Evolutionary conservation across 2,113 vertebrate species (phyloP), one percentile per base, ranked within the genome.

Genomic region (Sinocyclocheilus rhinocerous): DNA sequence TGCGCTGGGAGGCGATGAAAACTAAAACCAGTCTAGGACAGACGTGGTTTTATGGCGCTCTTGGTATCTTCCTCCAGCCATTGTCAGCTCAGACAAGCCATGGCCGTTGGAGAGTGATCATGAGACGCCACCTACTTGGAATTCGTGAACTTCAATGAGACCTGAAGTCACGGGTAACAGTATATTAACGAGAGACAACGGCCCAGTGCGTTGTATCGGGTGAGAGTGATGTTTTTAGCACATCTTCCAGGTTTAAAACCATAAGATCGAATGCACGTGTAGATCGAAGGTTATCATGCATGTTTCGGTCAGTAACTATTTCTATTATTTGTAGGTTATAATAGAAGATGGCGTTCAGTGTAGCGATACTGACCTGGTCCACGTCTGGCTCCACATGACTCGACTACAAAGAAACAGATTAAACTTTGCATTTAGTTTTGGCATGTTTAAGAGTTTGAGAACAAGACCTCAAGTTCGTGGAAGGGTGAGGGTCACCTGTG

Each of bases 11-110:
- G 94, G 93, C 94, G 93, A 93, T 92, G 92, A 93, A 94, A 94
- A 93, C 93, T 91, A 89, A 96, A 95, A 94, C 91, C 93, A 93
- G 93, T 93, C 94, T 93, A 94, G 94, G 94, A 95, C 94, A 95
- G 95, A 93, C 94, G 93, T 83, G 92, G 92, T 95, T 97, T 96
- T 96, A 96, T 95, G 93, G 95, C 92, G 93, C 93, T 94, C 91
- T 95, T 95, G 95, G 94, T 94, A 94, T 93, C 94, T 94, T 94
- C 93, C 96, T 96, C 95, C 94, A 95, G 94, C 94, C 93, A 96
- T 95, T 94, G 94, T 93, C 91, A 91, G 91, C 90, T 90, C 91
- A 93, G 95, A 92, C 94, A 89, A 81, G 91, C 89, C 88, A 90
- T 88, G 89, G 90, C 81, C 81, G 81, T 83, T 69, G 81, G 67